Conservation (phyloP, 1,140 invertebrate species). For the Epicauta chinensis region DNA sequence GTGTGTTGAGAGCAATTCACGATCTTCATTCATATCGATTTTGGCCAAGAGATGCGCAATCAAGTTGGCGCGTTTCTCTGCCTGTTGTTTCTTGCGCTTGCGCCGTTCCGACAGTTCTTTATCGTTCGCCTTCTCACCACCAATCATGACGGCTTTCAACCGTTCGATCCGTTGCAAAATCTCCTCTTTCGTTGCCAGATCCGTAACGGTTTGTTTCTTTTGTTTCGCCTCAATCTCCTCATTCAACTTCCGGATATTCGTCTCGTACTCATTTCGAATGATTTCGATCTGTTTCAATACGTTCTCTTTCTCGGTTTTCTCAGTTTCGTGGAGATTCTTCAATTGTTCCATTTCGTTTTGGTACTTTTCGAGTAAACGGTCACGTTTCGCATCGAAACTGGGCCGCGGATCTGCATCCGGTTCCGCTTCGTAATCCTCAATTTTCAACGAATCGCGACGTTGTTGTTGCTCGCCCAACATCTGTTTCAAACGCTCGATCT, state of each 20-base stretch:
- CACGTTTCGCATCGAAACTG: slow-evolving; percentile 39
- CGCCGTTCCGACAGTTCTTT: slow-evolving; percentile 63
- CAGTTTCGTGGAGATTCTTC: slow-evolving; percentile 43
- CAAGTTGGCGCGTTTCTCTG: slow-evolving; percentile 60
- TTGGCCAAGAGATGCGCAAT: slow-evolving; percentile 60
- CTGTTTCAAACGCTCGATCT: slow-evolving; percentile 68
- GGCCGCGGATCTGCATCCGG: slow-evolving; percentile 10
- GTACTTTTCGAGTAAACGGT: slow-evolving; percentile 40
- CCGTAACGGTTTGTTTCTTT: slow-evolving; percentile 21
- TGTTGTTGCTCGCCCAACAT: slow-evolving; percentile 50
- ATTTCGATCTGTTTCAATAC: slow-evolving; percentile 44
- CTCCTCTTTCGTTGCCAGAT: slow-evolving; percentile 38
- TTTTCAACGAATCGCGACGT: slow-evolving; percentile 12
- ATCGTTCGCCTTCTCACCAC: slow-evolving; percentile 72
- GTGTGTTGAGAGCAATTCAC: slow-evolving; percentile 53
- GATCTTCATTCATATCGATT: slow-evolving; percentile 61
- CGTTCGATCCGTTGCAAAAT: slow-evolving; percentile 46
- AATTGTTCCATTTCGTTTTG: slow-evolving; percentile 45
- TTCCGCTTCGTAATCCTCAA: slow-evolving; percentile 25
- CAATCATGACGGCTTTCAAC: slow-evolving; percentile 69
- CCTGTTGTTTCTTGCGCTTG: slow-evolving; percentile 59
- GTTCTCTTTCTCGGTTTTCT: slow-evolving; percentile 45
- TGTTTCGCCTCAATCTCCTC: slow-evolving; percentile 31
- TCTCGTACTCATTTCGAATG: slow-evolving; percentile 44
- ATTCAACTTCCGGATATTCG: slow-evolving; percentile 36